Percentiles rank a stretch among this genome's conserved stretches.
Conservation (phyloP, 2,797 vertebrate genomes). For the Xerus rutilus region DNA sequence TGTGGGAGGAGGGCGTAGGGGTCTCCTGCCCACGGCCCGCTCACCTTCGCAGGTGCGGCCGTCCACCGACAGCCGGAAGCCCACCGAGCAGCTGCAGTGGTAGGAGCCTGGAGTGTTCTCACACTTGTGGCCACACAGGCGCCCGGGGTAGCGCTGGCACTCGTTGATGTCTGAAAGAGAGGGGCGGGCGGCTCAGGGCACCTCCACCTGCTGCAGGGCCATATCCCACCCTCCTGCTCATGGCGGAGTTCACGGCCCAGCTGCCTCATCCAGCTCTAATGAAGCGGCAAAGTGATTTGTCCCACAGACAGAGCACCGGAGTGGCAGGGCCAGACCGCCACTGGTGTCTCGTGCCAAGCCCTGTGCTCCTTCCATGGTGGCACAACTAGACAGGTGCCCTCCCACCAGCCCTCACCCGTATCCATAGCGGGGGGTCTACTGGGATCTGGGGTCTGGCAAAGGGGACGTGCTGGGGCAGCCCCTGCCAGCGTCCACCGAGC, state of each 20-base stretch:
- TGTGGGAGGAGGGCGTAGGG: accelerated
- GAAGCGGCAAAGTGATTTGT: background rate
- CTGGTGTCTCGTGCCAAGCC: background rate
- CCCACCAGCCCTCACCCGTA: background rate
- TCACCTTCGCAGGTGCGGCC: slow-evolving; percentile 95
- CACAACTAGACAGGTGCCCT: accelerated
- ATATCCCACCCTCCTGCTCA: background rate
- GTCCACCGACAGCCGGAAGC: slow-evolving; percentile 94
- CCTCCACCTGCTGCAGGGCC: accelerated
- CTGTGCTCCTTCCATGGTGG: accelerated
- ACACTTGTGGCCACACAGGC: slow-evolving; percentile 97
- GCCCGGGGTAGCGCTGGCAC: slow-evolving; percentile 95
- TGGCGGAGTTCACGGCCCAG: too few relatives aligned
- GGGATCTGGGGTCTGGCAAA: background rate
- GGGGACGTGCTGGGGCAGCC: background rate
- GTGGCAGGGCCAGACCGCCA: accelerated
- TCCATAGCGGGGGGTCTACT: background rate
- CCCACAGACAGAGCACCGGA: accelerated
- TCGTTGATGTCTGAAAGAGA: slow-evolving; percentile 94
- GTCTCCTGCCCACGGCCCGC: accelerated
- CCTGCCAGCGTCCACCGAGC: background rate
- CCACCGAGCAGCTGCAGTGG: slow-evolving; percentile 94
- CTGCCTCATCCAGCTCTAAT: background rate
- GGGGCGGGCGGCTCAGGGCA: background rate
- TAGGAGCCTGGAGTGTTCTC: slow-evolving; percentile 96